These are phyloP conservation scores for Caenorhabditis japonica DNA, from an alignment of 2,888 invertebrate species.

Conservation along the genomic window DNA sequence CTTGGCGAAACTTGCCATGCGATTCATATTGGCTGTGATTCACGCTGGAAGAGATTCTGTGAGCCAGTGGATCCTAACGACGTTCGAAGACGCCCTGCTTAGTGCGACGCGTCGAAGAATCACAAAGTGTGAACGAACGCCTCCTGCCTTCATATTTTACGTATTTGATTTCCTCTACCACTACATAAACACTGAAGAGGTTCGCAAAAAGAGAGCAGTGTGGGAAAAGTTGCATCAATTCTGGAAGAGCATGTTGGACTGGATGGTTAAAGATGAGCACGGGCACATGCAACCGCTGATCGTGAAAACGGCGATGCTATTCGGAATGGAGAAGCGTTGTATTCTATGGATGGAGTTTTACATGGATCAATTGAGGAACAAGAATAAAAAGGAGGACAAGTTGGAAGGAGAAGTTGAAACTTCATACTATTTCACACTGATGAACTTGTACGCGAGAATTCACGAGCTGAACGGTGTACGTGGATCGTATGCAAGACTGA, in stretches of 20 bases:
- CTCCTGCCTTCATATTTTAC: conserved; percentile 32
- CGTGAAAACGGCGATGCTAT: conserved; percentile 30
- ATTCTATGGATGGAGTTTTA: conserved; percentile 46
- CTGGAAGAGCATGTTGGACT: conserved; percentile 30
- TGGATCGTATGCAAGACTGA: conserved; percentile 29
- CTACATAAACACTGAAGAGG: conserved; percentile 18
- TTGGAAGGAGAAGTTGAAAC: conserved; percentile 17
- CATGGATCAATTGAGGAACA: conserved; percentile 20
- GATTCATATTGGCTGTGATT: conserved; percentile 25
- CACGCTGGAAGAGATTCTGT: conserved; percentile 8
- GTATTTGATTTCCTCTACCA: conserved; percentile 43
- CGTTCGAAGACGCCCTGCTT: conserved; percentile 38
- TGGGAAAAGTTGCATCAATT: conserved; percentile 8
- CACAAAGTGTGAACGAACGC: conserved; percentile 10
- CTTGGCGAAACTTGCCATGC: conserved; percentile 21
- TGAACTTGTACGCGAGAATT: conserved; percentile 43
- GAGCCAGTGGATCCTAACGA: conserved; percentile 22
- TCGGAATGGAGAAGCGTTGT: conserved; percentile 52
- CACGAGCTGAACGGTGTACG: conserved; percentile 40
- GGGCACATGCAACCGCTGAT: conserved; percentile 38
- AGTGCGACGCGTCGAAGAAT: conserved; percentile 1
- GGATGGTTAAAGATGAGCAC: conserved; percentile 24
- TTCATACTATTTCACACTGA: conserved; percentile 32
- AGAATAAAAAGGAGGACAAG: background rate
- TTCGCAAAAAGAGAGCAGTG: conserved; percentile 1